A percentile compares a stretch with the other conserved stretches of the same genome.
phyloP scores from a whole-genome alignment of 2,888 invertebrate species.

The Orthosia gothica region DNA sequence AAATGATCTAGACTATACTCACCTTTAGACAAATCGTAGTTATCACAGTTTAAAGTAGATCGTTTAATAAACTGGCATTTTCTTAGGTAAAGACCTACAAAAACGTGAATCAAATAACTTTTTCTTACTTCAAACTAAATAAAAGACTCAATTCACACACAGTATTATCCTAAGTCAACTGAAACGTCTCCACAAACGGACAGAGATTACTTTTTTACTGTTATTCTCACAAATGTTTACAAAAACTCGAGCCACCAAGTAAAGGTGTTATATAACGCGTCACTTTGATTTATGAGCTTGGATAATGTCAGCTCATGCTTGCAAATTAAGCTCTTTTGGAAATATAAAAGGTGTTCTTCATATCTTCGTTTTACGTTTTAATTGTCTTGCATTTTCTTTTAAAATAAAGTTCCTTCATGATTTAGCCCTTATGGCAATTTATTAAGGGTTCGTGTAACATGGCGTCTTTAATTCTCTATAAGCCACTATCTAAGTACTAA shows the following conservation, averaged over 20 bases:
- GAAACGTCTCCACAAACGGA: not conserved
- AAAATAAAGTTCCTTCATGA: no score
- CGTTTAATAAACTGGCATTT: no score
- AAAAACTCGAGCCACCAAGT: conserved; percentile 34
- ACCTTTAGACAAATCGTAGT: no score
- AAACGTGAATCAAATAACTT: not conserved
- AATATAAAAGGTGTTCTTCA: not conserved
- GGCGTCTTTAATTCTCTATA: no score
- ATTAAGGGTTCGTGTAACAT: no score
- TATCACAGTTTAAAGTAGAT: no score
- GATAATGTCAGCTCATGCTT: conserved; percentile 57
- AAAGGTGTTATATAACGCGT: conserved; percentile 42
- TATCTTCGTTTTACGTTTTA: conserved; percentile 26
- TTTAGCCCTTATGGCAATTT: no score
- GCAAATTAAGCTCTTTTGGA: conserved; percentile 55
- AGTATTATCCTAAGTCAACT: conserved; percentile 21
- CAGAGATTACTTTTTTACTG: conserved; percentile 43
- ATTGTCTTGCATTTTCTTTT: conserved; percentile 24
- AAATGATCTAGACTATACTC: no score
- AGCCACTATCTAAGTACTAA: no score
- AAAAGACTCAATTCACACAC: not conserved
- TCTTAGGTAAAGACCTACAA: no score
- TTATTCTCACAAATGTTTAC: conserved; percentile 43
- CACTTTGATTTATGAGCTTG: conserved; percentile 62
- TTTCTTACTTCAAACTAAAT: not conserved